Evolutionary conservation across 2,888 invertebrate genomes (phyloP).

Genomic region (Acanthosepion pharaonis): DNA sequence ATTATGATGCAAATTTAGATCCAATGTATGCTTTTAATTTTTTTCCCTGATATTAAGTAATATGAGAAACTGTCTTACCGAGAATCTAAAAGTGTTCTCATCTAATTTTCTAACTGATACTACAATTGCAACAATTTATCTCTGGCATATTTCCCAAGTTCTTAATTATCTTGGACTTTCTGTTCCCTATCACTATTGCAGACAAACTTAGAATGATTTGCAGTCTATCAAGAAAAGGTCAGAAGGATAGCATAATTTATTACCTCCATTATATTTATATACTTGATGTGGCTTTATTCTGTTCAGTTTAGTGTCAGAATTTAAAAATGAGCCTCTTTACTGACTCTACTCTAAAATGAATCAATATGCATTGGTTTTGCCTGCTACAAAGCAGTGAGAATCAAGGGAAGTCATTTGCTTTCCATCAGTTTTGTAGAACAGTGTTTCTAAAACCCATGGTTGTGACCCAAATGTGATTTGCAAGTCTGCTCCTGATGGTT

Average conservation of each 20-base stretch:
- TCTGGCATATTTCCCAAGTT: background rate
- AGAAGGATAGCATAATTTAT: background rate
- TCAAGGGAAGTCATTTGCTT: background rate
- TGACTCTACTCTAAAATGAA: background rate
- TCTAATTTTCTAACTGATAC: background rate
- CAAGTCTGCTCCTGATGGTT: no score
- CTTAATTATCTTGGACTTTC: slow-evolving; percentile 20
- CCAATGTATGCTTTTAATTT: background rate
- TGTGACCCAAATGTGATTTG: no score
- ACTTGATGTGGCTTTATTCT: background rate
- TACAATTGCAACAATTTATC: slow-evolving; percentile 18
- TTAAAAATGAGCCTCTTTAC: background rate
- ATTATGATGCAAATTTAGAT: background rate
- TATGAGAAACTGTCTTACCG: background rate
- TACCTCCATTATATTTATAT: background rate
- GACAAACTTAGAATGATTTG: background rate
- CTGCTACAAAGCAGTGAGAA: background rate
- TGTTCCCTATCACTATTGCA: background rate
- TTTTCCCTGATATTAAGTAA: background rate
- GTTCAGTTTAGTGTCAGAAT: background rate
- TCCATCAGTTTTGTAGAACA: background rate
- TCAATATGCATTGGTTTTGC: background rate
- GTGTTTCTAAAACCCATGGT: no score
- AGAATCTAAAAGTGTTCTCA: background rate
- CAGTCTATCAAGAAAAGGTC: slow-evolving; percentile 20